Percentiles rank a stretch among this genome's conserved stretches.
These are phyloP conservation scores for Aphidoletes aphidimyza DNA, from an alignment of 2,888 invertebrate genomes.

Conservation along the genomic window DNA sequence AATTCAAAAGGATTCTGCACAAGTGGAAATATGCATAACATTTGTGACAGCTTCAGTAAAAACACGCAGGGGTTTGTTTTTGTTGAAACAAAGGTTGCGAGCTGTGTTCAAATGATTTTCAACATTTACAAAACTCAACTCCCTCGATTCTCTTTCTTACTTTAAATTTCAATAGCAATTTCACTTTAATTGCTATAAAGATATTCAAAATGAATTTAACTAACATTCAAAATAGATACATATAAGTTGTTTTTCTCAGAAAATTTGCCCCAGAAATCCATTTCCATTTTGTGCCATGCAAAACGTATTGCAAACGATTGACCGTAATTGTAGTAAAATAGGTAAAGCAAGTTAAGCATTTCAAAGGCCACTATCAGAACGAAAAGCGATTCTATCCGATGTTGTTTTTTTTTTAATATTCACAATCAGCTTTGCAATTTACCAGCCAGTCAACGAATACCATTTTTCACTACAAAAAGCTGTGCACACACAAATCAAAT, in stretches of 20 bases:
- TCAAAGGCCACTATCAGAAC: conserved; percentile 33
- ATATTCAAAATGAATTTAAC: too few relatives aligned
- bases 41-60: too few relatives aligned
- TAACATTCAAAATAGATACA: background rate
- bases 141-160: too few relatives aligned
- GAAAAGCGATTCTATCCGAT: background rate
- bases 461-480: background rate
- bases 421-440: too few relatives aligned
- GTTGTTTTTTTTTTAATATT: background rate
- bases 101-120: too few relatives aligned
- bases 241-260: background rate
- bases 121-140: too few relatives aligned
- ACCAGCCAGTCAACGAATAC: background rate
- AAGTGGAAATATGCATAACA: too few relatives aligned
- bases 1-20: too few relatives aligned
- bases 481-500: background rate
- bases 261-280: background rate
- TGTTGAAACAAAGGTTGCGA: too few relatives aligned
- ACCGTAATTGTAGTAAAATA: conserved; percentile 26
- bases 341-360: background rate
- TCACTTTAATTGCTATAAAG: too few relatives aligned
- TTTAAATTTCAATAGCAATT: too few relatives aligned
- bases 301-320: conserved; percentile 18
- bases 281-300: background rate
- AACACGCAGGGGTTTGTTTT: too few relatives aligned